A percentile compares a stretch with the other conserved stretches of the same genome.
These are phyloP conservation scores for Temnothorax nylanderi DNA, from an alignment of 1,140 invertebrate genomes.

Conservation along the genomic window DNA sequence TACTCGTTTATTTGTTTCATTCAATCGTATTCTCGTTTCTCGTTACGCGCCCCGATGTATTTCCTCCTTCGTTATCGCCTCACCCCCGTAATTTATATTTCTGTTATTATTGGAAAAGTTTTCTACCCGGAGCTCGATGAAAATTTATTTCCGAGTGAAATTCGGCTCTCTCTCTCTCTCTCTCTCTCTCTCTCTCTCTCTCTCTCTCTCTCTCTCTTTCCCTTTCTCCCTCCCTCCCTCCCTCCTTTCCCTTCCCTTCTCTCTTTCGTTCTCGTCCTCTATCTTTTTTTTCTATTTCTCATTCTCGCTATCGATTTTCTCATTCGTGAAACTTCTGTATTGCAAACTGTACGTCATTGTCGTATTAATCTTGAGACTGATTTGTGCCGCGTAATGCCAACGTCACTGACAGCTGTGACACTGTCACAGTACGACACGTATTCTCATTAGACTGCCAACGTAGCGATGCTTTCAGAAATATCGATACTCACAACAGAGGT, in stretches of 20 bases:
- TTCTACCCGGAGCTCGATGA: conserved; percentile 34
- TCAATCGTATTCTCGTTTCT: conserved; percentile 60
- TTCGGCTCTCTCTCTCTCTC: neutral
- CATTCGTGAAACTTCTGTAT: conserved; percentile 23
- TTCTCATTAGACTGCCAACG: conserved; percentile 26
- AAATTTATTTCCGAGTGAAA: conserved; percentile 52
- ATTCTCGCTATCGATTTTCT: conserved; percentile 11
- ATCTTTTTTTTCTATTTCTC: neutral
- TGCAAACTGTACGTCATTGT: conserved; percentile 28
- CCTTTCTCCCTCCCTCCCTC: neutral
- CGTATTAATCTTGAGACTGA: conserved; percentile 42
- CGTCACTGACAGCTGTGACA: conserved; percentile 31
- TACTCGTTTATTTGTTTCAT: conserved; percentile 48
- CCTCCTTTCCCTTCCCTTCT: neutral
- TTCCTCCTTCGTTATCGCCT: conserved; percentile 47
- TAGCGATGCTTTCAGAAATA: conserved; percentile 32
- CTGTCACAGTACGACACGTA: conserved; percentile 38
- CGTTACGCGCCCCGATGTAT: conserved; percentile 52
- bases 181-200: neutral
- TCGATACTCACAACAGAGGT: neutral
- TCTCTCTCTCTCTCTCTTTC: neutral
- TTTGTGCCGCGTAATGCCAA: conserved; percentile 18
- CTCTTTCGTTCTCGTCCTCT: neutral
- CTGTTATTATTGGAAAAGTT: conserved; percentile 62
- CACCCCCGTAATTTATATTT: conserved; percentile 58